These are phyloP conservation scores for Xylocopa sonorina DNA, from an alignment of 1,140 invertebrate genomes.

Conservation along the genomic window DNA sequence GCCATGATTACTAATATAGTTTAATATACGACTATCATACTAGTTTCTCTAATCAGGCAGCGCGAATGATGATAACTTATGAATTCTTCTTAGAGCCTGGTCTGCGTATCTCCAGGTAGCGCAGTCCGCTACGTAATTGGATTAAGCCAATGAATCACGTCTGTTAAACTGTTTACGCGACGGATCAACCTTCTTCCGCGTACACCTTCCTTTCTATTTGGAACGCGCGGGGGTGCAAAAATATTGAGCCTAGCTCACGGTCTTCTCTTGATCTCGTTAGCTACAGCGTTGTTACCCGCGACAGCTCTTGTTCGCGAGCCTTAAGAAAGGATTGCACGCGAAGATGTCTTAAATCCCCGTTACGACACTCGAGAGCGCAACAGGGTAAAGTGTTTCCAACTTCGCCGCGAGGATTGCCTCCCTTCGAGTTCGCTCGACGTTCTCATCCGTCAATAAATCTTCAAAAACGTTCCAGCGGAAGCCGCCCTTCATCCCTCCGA, in stretches of 20 bases:
- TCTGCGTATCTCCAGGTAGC: constrained; percentile 39
- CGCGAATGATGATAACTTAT: constrained; percentile 56
- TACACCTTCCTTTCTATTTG: constrained; percentile 1
- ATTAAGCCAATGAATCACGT: constrained; percentile 60
- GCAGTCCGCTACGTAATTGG: constrained; percentile 45
- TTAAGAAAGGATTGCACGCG: background rate
- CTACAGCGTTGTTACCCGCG: background rate
- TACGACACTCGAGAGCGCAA: too few relatives aligned
- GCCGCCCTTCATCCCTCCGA: background rate
- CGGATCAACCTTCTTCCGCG: constrained; percentile 28
- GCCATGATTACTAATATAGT: too few relatives aligned
- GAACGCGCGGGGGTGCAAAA: background rate
- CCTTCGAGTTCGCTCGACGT: too few relatives aligned
- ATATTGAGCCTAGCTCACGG: background rate
- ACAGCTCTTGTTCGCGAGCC: background rate
- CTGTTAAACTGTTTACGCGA: constrained; percentile 53
- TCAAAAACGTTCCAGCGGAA: background rate
- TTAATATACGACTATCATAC: too few relatives aligned
- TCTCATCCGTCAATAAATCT: too few relatives aligned
- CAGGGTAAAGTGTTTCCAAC: too few relatives aligned
- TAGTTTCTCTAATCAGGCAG: too few relatives aligned
- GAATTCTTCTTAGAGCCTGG: constrained; percentile 42
- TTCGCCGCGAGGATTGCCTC: too few relatives aligned
- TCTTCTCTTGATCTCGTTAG: background rate
- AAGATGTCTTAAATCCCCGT: too few relatives aligned